Evolutionary conservation across 2,113 vertebrate genomes (phyloP), one percentile per base, ranked within the genome.

Genomic region (Scophthalmus maximus): DNA sequence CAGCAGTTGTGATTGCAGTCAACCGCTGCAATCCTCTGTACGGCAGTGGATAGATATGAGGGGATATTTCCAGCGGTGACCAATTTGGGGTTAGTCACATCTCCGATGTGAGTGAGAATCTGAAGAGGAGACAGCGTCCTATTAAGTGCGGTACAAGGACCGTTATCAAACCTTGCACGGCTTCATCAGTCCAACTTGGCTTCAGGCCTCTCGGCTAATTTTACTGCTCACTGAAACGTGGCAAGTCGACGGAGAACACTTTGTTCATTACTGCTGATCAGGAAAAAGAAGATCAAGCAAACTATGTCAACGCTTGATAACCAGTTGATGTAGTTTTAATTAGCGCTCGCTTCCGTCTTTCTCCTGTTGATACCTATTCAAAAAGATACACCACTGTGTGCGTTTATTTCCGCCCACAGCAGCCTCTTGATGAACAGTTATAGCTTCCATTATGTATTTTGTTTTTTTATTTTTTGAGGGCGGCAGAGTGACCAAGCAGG

Each of bases 291-390:
- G 90, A 89, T 88, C 86, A 86, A 80, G 82, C 78, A 67, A 91
- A 91, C 88, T 86, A 78, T 86, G 88, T 86, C 86, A 87, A 87
- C 60, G 76, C 66, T 73, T 75, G 75, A 88, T 91, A 89, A 92
- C 83, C 83, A 78, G 76, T 85, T 87, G 88, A 91, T 90, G 78
- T 78, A 76, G 79, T 88, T 90, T 89, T 91, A 91, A 91, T 91
- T 88, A 90, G 78, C 49, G 68, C 46, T 60, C 52, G 53, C 71
- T 77, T 70, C 26, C 8, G 79, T 78, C 44, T 76, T 59, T 73
- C 82, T 83, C 74, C 49, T 49, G 61, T 75, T 85, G 74, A 71
- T 70, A 74, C 62, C 34, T 66, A 70, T 78, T 78, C 46, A 63
- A 18, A 73, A 85, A 69, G 52, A 52, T 44, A 68, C 73, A 68